These are phyloP conservation scores for Psilanteris sp. DNA, from an alignment of 1,140 invertebrate genomes.

Conservation along the genomic window DNA sequence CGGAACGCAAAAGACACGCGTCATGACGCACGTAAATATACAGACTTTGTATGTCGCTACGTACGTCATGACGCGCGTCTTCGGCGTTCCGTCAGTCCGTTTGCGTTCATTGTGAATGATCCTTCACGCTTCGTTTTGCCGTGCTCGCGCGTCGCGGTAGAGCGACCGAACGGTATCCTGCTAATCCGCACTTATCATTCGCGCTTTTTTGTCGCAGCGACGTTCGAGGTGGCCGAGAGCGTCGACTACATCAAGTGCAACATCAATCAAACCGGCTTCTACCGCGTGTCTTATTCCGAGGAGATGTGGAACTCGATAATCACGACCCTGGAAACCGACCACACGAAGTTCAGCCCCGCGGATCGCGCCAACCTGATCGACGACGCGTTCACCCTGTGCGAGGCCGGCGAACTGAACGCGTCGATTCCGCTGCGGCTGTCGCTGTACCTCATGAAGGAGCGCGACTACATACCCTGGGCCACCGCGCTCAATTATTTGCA, in stretches of 20 bases:
- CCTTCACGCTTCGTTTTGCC: too few species aligned
- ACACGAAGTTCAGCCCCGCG: constrained; percentile 84
- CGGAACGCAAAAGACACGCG: too few species aligned
- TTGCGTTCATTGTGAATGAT: too few species aligned
- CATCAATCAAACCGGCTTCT: constrained; percentile 92
- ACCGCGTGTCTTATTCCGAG: constrained; percentile 91
- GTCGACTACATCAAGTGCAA: constrained; percentile 92
- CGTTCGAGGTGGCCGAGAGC: constrained; percentile 83
- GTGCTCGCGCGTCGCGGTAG: too few species aligned
- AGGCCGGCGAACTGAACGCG: constrained; percentile 86
- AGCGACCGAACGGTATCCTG: too few species aligned
- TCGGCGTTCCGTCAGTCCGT: too few species aligned
- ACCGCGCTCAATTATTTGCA: constrained; percentile 86
- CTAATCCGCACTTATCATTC: too few species aligned
- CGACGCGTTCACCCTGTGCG: constrained; percentile 88
- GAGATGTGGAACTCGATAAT: constrained; percentile 88
- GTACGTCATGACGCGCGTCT: too few species aligned
- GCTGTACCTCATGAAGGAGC: constrained; percentile 86
- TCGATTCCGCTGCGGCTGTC: constrained; percentile 85
- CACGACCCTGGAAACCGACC: constrained; percentile 84
- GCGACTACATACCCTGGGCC: constrained; percentile 87
- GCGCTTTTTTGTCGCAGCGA: too few species aligned
- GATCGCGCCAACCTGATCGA: constrained; percentile 88
- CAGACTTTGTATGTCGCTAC: too few species aligned
- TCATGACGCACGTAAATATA: too few species aligned